Base-by-base conservation (phyloP, 2,888 invertebrate species). In the Cheilosia urbana region DNA sequence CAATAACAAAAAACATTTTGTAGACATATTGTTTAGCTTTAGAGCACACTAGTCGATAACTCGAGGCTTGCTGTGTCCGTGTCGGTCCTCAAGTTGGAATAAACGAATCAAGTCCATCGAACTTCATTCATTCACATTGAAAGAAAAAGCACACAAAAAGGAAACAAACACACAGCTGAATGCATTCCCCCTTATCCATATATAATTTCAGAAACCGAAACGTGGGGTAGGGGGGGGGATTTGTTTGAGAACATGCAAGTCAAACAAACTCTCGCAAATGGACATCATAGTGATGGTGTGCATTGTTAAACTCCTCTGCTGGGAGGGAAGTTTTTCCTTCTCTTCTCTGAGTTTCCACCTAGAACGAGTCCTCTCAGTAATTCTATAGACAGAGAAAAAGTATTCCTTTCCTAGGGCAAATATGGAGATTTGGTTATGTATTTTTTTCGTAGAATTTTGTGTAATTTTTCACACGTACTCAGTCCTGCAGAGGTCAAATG, bases 21-120 rank as follows among this genome's bases (percentile, higher is more conserved):
- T 45, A 27, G 68, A 76, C 58, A 42, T 71, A 65, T 77, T 82
- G 77, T 82, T 71, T 77, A 65, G 62, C 13, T 37, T 37, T 3
- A 37, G 55, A 55, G 30, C 30, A n/a, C 68, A 42, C 68, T 24
- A 80, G 47, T 75, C 75, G 21, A 55, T 75, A 75, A 57, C 66
- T 68, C 19, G 11, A 30, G 21, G 34, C 11, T 34, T 40, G 58
- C 42, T 47, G 40, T 42, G 30, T 30, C 30, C 37, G 37, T 30
- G 66, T 66, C 40, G 17, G 30, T 77, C 40, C 77, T 66, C 60
- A 37, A 57, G 72, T 68, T 77, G 21, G 15, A 68, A 78, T 73
- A 73, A 68, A 83, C 69, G 72, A 73, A 63, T 65, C 27, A 68
- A 83, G 83, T 83, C 79, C 79, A 69, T 79, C 79, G 83, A 79